phyloP scores from a whole-genome alignment of 2,888 invertebrate species.

The Alloscopus bannaensis region DNA sequence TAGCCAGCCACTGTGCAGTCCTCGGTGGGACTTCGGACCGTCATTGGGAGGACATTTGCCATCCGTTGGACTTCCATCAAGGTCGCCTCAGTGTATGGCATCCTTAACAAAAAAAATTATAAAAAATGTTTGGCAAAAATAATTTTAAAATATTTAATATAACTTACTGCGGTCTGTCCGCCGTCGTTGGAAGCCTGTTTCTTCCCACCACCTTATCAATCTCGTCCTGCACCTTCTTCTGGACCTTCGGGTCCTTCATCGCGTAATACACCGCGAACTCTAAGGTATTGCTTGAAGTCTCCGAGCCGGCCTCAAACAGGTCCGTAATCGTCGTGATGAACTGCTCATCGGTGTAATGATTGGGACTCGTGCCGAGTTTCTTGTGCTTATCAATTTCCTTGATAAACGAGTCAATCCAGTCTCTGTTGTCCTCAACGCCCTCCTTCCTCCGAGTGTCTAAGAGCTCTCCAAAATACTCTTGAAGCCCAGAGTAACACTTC shows the following conservation, averaged over 20 bases:
- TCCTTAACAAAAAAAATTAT: slow-evolving; percentile 20
- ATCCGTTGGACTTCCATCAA: slow-evolving; percentile 59
- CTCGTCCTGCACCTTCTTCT: slow-evolving; percentile 72
- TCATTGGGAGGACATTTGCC: slow-evolving; percentile 57
- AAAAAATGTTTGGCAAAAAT: background rate
- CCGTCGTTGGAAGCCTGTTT: slow-evolving; percentile 69
- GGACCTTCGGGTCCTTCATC: slow-evolving; percentile 71
- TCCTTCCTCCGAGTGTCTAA: slow-evolving; percentile 28
- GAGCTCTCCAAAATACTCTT: slow-evolving; percentile 37
- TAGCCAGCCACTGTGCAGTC: slow-evolving; percentile 30
- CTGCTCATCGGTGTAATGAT: slow-evolving; percentile 45
- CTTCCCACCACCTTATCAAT: slow-evolving; percentile 73
- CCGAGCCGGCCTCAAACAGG: slow-evolving; percentile 67
- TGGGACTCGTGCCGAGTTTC: slow-evolving; percentile 14
- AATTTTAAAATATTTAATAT: background rate
- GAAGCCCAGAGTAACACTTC: slow-evolving; percentile 20
- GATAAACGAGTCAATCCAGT: slow-evolving; percentile 44
- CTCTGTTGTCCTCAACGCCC: slow-evolving; percentile 19
- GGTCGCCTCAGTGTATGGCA: slow-evolving; percentile 63
- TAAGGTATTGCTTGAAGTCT: slow-evolving; percentile 68
- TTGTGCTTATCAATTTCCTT: slow-evolving; percentile 31
- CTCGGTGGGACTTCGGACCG: slow-evolving; percentile 28
- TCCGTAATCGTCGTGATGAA: slow-evolving; percentile 50
- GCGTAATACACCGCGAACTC: slow-evolving; percentile 72
- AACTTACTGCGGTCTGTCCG: slow-evolving; percentile 1